These are phyloP conservation scores for Sorex araneus DNA, from an alignment of 2,113 vertebrate species.

Conservation along the genomic window DNA sequence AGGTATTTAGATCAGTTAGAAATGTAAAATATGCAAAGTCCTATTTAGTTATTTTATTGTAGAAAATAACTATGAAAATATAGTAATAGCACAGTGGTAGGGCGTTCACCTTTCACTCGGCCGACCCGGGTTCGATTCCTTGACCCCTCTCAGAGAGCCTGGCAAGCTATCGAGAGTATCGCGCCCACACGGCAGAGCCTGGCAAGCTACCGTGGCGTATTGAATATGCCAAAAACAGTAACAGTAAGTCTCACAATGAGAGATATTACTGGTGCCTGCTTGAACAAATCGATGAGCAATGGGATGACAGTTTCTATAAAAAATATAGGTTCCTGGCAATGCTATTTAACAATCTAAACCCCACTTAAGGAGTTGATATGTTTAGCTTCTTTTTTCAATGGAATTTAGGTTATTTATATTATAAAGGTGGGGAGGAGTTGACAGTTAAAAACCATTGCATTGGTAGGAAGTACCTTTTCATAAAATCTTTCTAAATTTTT, in stretches of 20 bases:
- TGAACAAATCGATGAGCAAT: no score
- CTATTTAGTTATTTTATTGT: neutral
- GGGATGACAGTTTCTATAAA: no score
- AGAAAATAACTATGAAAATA: neutral
- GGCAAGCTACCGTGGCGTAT: no score
- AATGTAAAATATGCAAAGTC: neutral
- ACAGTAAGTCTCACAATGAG: no score
- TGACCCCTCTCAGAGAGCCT: no score
- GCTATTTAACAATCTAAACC: neutral
- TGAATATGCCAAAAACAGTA: no score
- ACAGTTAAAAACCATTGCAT: conserved; percentile 2
- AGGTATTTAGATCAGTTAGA: conserved; percentile 37
- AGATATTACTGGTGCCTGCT: no score
- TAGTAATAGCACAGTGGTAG: no score
- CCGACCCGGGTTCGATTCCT: no score
- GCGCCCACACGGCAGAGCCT: no score
- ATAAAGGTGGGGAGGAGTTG: neutral
- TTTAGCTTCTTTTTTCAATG: conserved; percentile 25
- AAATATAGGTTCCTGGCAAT: neutral
- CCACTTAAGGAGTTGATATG: neutral
- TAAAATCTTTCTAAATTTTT: neutral
- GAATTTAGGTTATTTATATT: conserved; percentile 39
- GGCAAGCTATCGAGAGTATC: no score
- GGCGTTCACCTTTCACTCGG: no score
- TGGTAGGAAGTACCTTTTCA: neutral